Percentiles rank a stretch among this genome's conserved stretches.
Conservation (phyloP, 2,888 invertebrate genomes). For the Agrotis puta region DNA sequence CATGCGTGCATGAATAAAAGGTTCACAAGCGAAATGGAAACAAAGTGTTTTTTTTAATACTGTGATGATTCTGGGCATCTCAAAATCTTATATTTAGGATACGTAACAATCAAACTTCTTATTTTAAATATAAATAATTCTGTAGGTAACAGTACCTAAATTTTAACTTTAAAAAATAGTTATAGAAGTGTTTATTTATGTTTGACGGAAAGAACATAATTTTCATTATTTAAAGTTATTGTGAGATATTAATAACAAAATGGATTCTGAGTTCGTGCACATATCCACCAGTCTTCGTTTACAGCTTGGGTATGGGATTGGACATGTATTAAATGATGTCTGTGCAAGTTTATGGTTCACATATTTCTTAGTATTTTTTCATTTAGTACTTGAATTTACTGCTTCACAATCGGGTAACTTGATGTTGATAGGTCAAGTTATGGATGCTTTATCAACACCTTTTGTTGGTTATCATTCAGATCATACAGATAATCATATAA, state of each 20-base stretch:
- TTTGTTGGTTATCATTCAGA: conserved; percentile 97
- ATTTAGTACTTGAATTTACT: conserved; percentile 91
- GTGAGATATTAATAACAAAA: conserved; percentile 58
- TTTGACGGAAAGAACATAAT: background rate
- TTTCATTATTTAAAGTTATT: background rate
- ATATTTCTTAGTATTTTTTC: conserved; percentile 96
- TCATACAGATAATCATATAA: conserved; percentile 92
- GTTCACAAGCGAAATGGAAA: background rate
- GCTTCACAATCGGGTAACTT: conserved; percentile 91
- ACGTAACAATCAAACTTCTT: background rate
- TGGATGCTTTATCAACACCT: conserved; percentile 96
- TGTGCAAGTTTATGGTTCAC: conserved; percentile 99
- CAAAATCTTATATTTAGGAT: background rate
- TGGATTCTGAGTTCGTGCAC: conserved; percentile 88
- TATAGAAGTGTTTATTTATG: background rate
- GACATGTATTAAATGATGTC: conserved; percentile 97
- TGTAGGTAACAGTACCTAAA: background rate
- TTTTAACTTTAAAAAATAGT: background rate
- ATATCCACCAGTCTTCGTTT: conserved; percentile 84
- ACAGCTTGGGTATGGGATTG: conserved; percentile 93
- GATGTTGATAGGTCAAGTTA: conserved; percentile 95
- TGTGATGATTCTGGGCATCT: background rate
- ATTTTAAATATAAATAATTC: background rate
- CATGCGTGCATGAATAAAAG: too few relatives aligned
- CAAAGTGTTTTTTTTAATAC: background rate